phyloP scores from a whole-genome alignment of 1,140 invertebrate genomes.

The Heliconius nattereri region DNA sequence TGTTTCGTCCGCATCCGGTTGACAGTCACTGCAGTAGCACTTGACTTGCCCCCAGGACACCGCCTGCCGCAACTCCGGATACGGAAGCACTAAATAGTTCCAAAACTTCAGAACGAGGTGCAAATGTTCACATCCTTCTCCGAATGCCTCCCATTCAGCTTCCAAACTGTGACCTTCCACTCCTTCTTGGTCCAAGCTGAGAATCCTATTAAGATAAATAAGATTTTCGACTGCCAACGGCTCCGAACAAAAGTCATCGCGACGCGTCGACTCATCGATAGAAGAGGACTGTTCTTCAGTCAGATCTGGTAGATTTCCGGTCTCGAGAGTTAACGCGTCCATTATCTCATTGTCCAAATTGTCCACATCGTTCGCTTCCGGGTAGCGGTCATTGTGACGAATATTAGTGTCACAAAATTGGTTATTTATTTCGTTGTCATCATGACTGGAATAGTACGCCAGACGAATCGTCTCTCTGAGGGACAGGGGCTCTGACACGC shows the following conservation, averaged over 20 bases:
- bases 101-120: conserved; percentile 65
- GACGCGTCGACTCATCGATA: conserved; percentile 60
- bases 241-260: conserved; percentile 59
- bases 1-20: conserved; percentile 52
- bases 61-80: conserved; percentile 58
- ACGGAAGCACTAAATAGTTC: conserved; percentile 56
- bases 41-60: conserved; percentile 64
- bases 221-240: conserved; percentile 53
- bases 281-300: conserved; percentile 67
- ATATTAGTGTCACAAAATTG: conserved; percentile 66
- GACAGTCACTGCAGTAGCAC: conserved; percentile 62
- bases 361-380: conserved; percentile 63
- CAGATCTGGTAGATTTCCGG: conserved; percentile 63
- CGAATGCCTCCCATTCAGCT: conserved; percentile 60
- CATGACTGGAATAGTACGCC: conserved; percentile 13
- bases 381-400: conserved; percentile 68
- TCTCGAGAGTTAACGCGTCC: conserved; percentile 61
- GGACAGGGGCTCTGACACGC: conserved; percentile 18
- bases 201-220: conserved; percentile 59
- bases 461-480: conserved; percentile 19
- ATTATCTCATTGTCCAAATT: conserved; percentile 68
- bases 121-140: conserved; percentile 59
- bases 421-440: conserved; percentile 39
- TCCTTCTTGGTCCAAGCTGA: conserved; percentile 57
- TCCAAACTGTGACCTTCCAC: conserved; percentile 55